A percentile compares a stretch with the other conserved stretches of the same genome.
Evolutionary conservation across 2,113 vertebrate genomes (phyloP).

Genomic region (Rhynchomys soricoides): DNA sequence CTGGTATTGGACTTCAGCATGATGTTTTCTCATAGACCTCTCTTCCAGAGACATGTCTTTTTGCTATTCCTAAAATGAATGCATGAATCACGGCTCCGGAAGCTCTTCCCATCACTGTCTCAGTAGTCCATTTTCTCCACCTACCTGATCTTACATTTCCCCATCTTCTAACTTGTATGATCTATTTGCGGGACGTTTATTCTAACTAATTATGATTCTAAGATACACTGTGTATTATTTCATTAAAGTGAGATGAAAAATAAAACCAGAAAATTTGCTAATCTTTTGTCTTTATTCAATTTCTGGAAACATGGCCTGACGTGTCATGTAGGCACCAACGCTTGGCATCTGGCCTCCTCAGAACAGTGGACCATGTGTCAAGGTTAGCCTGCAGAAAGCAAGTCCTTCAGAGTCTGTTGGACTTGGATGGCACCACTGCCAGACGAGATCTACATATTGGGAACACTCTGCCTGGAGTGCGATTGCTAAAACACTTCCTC

Average conservation of each 20-base stretch:
- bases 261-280: background rate
- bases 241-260: background rate
- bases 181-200: background rate
- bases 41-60: background rate
- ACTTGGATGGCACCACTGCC: background rate
- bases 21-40: background rate
- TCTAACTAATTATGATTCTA: background rate
- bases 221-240: background rate
- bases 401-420: background rate
- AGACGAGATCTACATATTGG: background rate
- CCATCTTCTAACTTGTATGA: slow-evolving; percentile 10
- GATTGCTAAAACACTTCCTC: background rate
- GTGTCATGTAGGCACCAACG: background rate
- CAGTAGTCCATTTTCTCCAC: background rate
- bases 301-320: background rate
- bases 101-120: background rate
- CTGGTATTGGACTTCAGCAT: background rate
- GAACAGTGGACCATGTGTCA: background rate
- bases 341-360: background rate
- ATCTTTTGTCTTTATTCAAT: background rate
- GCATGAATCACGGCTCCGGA: background rate
- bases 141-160: background rate
- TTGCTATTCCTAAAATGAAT: background rate
- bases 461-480: background rate
- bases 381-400: background rate